Evolutionary conservation across 2,113 vertebrate genomes (phyloP), one percentile per base, ranked within the genome.

Genomic region (Ciconia stormi): DNA sequence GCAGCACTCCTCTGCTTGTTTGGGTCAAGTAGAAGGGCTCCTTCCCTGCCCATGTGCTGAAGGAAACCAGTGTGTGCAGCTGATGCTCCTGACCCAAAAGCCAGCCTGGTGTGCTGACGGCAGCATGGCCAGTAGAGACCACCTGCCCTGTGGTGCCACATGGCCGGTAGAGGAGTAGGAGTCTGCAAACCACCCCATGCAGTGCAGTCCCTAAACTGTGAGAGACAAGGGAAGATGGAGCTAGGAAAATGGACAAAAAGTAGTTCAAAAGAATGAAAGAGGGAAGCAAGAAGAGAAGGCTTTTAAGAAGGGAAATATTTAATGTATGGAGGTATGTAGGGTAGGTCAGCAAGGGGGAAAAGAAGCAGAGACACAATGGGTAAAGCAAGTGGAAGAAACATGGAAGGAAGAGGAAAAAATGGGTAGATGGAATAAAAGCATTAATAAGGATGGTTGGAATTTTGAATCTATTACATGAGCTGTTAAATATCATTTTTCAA

Each of bases 401-500:
- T 5, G 6, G 56, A 83, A 67, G 42, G 49, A 80, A 59, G 21
- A 88, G n/a, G 16, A 74, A 58, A 87, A 87, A 27, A 10, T 67
- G 26, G 3, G 9, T 80, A 49, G 70, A 56, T 56, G 13, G 38
- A 87, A 69, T 53, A 50, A 78, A 91, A 82, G 19, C 18, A 38
- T 81, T 66, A 50, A 62, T 46, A 87, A 72, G 10, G n/a, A 52
- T 67, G 11, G 23, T 5, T 91, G 40, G 53, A 72, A 58, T 42
- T 80, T 44, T 85, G 56, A 67, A 66, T 74, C 34, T 85, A 71
- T 92, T 84, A 76, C 40, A 50, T 30, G 62, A 81, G 44, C 23
- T 36, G 30, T 70, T 84, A 93, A 92, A 83, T 87, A 82, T 3
- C 6, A 83, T 69, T 92, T 95, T 92, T 93, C 77, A 86, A n/a